Evolutionary conservation across 2,888 invertebrate species (phyloP).

Genomic region (Cataglyphis rosenhaueri): DNA sequence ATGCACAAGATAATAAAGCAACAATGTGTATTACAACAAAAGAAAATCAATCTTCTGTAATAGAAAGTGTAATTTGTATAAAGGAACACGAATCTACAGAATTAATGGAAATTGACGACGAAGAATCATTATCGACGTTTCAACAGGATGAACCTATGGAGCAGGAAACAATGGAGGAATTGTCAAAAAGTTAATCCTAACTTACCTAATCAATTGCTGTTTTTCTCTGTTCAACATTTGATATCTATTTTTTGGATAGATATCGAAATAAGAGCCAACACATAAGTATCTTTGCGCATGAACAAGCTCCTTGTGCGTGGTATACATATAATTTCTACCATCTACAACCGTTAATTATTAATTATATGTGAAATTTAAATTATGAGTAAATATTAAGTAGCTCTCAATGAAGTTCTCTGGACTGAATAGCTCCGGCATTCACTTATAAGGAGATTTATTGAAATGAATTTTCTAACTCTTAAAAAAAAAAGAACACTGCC

Average conservation of each 20-base stretch:
- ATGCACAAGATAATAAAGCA: conserved; percentile 57
- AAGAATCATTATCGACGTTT: conserved; percentile 74
- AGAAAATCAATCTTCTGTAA: conserved; percentile 51
- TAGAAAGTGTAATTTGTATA: conserved; percentile 63
- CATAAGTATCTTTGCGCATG: conserved; percentile 45
- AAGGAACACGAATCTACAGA: conserved; percentile 69
- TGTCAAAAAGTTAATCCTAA: conserved; percentile 80
- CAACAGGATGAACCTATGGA: conserved; percentile 83
- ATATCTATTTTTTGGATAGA: conserved; percentile 58
- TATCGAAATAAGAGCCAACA: conserved; percentile 42
- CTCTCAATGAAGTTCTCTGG: conserved; percentile 5
- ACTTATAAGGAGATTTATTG: conserved; percentile 63
- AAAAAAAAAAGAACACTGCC: conserved; percentile 70
- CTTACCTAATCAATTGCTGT: conserved; percentile 48
- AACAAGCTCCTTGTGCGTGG: conserved; percentile 29
- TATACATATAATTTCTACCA: conserved; percentile 54
- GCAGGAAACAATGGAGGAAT: conserved; percentile 78
- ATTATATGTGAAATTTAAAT: conserved; percentile 38
- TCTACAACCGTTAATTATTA: conserved; percentile 37
- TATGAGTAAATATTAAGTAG: conserved; percentile 40
- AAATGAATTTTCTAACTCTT: conserved; percentile 65
- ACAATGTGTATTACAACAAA: conserved; percentile 58
- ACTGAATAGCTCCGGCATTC: conserved; percentile 59
- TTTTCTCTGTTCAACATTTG: conserved; percentile 54
- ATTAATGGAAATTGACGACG: conserved; percentile 83